These are phyloP conservation scores for Molossus molossus DNA, from an alignment of 2,797 vertebrate genomes.

Conservation along the genomic window DNA sequence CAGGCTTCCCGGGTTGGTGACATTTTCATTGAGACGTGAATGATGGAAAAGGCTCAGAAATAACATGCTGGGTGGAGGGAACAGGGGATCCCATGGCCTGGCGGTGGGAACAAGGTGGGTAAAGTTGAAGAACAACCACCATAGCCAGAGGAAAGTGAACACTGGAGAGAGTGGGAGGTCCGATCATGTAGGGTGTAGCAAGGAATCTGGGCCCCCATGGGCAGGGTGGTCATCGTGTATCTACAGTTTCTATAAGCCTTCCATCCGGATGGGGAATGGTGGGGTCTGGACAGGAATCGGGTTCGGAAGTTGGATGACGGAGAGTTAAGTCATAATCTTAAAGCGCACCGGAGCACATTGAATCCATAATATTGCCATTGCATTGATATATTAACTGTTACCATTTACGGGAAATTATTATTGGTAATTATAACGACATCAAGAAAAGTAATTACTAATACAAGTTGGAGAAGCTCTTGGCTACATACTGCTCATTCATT, in stretches of 20 bases:
- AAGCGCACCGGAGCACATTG: constrained; percentile 4
- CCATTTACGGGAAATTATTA: constrained; percentile 62
- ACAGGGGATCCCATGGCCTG: neutral
- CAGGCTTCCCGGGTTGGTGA: neutral
- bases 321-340: neutral
- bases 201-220: neutral
- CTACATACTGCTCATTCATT: neutral
- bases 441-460: constrained; percentile 52
- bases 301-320: neutral
- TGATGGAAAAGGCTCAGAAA: neutral
- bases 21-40: neutral
- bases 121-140: neutral
- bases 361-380: neutral
- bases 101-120: neutral
- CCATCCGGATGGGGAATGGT: neutral
- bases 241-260: neutral
- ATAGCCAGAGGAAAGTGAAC: neutral
- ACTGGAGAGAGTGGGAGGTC: neutral
- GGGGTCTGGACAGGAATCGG: neutral
- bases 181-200: neutral
- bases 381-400: constrained; percentile 3
- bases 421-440: constrained; percentile 61
- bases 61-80: neutral
- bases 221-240: too few relatives aligned
- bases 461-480: constrained; percentile 64